A percentile compares a stretch with the other conserved stretches of the same genome.
These are phyloP conservation scores for Atta colombica DNA, from an alignment of 1,140 invertebrate genomes.

Conservation along the genomic window DNA sequence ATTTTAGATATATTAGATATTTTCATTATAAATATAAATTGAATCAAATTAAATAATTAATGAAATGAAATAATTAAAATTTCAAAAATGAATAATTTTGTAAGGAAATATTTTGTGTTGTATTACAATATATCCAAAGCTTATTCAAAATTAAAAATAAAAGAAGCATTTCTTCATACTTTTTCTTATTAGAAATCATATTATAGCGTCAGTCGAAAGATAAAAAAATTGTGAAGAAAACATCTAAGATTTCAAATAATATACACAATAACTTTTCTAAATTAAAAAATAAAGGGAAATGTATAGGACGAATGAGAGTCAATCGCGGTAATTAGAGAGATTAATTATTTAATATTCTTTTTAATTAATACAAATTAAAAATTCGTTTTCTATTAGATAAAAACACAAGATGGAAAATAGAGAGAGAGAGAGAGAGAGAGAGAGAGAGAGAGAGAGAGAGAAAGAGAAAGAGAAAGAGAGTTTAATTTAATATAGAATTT, in stretches of 20 bases:
- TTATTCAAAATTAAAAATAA: neutral
- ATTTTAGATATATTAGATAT: too few species aligned
- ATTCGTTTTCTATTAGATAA: neutral
- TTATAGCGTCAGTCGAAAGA: neutral
- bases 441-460: too few species aligned
- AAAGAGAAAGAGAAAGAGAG: too few species aligned
- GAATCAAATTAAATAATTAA: neutral
- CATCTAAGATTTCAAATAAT: too few species aligned
- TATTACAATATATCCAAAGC: neutral
- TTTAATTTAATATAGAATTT: slow-evolving; percentile 12
- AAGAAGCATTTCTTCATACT: neutral
- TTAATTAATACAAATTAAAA: too few species aligned
- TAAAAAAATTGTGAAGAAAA: neutral
- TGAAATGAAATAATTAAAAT: neutral
- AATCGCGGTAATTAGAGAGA: too few species aligned
- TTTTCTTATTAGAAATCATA: neutral
- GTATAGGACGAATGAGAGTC: too few species aligned
- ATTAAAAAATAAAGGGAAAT: too few species aligned
- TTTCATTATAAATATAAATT: too few species aligned
- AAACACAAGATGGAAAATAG: neutral
- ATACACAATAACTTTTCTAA: too few species aligned
- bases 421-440: too few species aligned
- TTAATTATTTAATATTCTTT: too few species aligned
- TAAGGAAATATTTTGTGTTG: neutral
- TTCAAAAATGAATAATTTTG: neutral